These are phyloP conservation scores for Drosophila baimaii DNA, from an alignment of 1,140 invertebrate species.

Conservation along the genomic window DNA sequence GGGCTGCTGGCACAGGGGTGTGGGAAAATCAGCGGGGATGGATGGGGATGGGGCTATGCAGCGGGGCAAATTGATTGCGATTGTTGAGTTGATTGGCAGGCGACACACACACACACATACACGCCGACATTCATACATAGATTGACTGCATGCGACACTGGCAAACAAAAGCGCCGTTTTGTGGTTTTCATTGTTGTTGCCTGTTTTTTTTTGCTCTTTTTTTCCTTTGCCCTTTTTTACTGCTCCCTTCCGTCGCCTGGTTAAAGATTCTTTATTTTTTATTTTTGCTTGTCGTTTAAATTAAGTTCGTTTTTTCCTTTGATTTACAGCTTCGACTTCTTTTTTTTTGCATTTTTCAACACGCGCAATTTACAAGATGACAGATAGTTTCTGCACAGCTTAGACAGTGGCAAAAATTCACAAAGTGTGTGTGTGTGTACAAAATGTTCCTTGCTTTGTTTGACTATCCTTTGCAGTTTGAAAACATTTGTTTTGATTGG, in stretches of 20 bases:
- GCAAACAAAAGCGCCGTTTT: constrained; percentile 73
- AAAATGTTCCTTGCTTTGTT: constrained; percentile 7
- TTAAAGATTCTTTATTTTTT: constrained; percentile 49
- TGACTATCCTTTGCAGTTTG: background rate
- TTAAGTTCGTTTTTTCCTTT: constrained; percentile 57
- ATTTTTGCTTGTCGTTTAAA: constrained; percentile 57
- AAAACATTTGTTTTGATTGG: constrained; percentile 4
- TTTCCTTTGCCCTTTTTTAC: background rate
- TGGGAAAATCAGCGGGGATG: constrained; percentile 15
- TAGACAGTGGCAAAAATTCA: constrained; percentile 3
- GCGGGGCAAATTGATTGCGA: constrained; percentile 78
- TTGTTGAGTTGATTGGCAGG: constrained; percentile 83
- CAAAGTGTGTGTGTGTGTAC: background rate
- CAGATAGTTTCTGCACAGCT: constrained; percentile 39
- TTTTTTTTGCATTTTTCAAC: constrained; percentile 27
- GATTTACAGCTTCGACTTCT: constrained; percentile 18
- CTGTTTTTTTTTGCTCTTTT: constrained; percentile 18
- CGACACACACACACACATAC: constrained; percentile 54
- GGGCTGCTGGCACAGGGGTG: background rate
- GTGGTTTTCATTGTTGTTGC: constrained; percentile 72
- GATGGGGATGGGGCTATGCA: constrained; percentile 28
- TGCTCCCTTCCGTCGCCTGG: constrained; percentile 1
- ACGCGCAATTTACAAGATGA: constrained; percentile 45
- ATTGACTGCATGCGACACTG: constrained; percentile 72
- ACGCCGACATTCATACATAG: constrained; percentile 34